A percentile compares a stretch with the other conserved stretches of the same genome.
These are phyloP conservation scores for Furcifer pardalis DNA, from an alignment of 2,797 vertebrate species.

Conservation along the genomic window DNA sequence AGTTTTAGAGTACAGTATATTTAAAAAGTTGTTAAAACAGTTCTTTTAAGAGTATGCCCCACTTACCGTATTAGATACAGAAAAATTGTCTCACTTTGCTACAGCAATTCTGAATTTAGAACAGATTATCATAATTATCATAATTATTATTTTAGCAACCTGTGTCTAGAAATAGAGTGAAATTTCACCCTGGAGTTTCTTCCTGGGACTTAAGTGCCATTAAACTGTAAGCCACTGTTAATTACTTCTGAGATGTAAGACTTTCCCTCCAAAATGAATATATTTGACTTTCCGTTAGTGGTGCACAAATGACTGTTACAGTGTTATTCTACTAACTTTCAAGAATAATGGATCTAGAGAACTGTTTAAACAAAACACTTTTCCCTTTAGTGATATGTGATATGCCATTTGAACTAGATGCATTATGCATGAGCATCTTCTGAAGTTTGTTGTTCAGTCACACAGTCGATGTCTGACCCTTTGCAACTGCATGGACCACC, in stretches of 20 bases:
- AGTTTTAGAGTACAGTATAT: not conserved
- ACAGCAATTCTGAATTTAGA: constrained; percentile 8
- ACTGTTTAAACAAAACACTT: not conserved
- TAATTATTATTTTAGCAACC: not conserved
- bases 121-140: not conserved
- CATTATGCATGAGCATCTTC: not conserved
- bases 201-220: not conserved
- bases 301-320: not conserved
- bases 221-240: not conserved
- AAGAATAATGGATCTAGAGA: not conserved
- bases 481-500: too few species aligned
- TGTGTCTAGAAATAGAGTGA: not conserved
- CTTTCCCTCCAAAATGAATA: not conserved
- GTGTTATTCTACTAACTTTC: not conserved
- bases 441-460: too few species aligned
- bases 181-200: not conserved
- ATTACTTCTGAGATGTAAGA: not conserved
- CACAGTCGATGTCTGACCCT: too few species aligned
- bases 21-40: not conserved
- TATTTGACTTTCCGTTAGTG: not conserved
- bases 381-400: too few species aligned
- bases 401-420: too few species aligned
- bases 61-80: not conserved
- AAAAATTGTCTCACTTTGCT: not conserved
- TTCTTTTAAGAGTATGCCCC: not conserved